Percentiles rank a stretch among this genome's conserved stretches.
Conservation (phyloP, 92 coral and sea anemone genomes). For the Nematostella vectensis region DNA sequence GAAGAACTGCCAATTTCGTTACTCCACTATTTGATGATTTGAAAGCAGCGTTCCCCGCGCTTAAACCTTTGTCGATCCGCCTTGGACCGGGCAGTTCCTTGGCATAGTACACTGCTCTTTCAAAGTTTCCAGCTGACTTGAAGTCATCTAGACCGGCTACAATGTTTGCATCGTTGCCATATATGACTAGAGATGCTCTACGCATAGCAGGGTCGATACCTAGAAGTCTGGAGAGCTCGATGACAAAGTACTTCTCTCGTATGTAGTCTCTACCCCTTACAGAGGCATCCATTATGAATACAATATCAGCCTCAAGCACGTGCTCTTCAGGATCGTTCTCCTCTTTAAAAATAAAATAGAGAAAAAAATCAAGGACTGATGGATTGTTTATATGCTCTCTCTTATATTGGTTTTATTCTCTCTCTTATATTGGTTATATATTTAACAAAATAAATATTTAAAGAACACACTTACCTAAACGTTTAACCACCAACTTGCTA, state of each 20-base stretch:
- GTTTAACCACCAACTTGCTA: slow-evolving; percentile 4
- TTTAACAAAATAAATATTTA: too few relatives aligned
- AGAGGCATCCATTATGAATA: slow-evolving; percentile 77
- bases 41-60: not conserved
- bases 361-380: too few relatives aligned
- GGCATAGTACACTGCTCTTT: slow-evolving; percentile 30
- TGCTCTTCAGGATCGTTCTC: not conserved
- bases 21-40: not conserved
- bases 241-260: slow-evolving; percentile 61
- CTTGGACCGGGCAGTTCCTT: slow-evolving; percentile 49
- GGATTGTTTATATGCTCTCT: too few relatives aligned
- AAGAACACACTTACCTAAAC: slow-evolving; percentile 15
- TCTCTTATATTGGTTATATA: too few relatives aligned
- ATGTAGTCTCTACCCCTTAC: slow-evolving; percentile 33
- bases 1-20: slow-evolving; percentile 39
- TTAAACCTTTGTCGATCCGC: slow-evolving; percentile 46
- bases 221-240: slow-evolving; percentile 36
- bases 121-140: slow-evolving; percentile 29
- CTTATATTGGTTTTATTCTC: too few relatives aligned
- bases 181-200: slow-evolving; percentile 58
- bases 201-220: slow-evolving; percentile 18
- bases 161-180: slow-evolving; percentile 42
- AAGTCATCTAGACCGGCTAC: slow-evolving; percentile 42
- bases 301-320: slow-evolving; percentile 24
- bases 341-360: not conserved